phyloP scores from a whole-genome alignment of 2,113 vertebrate species.

The Philantomba maxwellii region DNA sequence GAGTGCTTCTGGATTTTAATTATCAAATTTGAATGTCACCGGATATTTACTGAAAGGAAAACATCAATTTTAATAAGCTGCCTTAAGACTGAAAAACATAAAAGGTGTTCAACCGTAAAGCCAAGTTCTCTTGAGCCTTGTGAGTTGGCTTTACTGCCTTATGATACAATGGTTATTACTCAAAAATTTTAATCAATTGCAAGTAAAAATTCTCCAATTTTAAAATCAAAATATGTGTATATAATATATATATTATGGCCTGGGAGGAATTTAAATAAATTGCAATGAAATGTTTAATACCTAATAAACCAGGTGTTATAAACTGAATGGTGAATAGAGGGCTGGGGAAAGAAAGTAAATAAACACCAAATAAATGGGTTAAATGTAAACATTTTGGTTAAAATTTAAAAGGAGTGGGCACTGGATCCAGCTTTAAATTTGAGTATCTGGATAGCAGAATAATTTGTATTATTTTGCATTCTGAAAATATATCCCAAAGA shows the following conservation, averaged over 20 bases:
- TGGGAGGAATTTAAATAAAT: conserved; percentile 29
- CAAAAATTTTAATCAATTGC: conserved; percentile 31
- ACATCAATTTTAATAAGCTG: conserved; percentile 68
- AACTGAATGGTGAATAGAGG: not conserved
- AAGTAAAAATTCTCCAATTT: not conserved
- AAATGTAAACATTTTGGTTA: not conserved
- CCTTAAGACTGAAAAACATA: conserved; percentile 59
- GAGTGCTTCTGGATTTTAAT: conserved; percentile 71
- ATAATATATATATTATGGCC: not conserved
- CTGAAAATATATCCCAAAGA: not conserved
- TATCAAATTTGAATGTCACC: conserved; percentile 69
- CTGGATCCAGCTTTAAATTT: conserved; percentile 11
- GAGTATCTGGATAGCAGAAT: not conserved
- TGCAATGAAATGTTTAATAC: conserved; percentile 4
- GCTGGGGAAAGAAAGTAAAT: not conserved
- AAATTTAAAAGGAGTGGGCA: not conserved
- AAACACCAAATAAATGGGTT: not conserved
- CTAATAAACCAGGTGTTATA: not conserved
- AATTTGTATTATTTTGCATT: not conserved
- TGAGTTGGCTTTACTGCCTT: conserved; percentile 22
- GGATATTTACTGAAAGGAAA: conserved; percentile 60
- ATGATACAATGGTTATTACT: not conserved
- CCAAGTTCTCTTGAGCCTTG: conserved; percentile 16
- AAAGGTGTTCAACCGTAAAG: conserved; percentile 57
- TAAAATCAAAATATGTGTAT: conserved; percentile 3